Percentiles rank a stretch among this genome's conserved stretches.
These are phyloP conservation scores for Galerucella calmariensis DNA, from an alignment of 2,888 invertebrate genomes.

Conservation along the genomic window DNA sequence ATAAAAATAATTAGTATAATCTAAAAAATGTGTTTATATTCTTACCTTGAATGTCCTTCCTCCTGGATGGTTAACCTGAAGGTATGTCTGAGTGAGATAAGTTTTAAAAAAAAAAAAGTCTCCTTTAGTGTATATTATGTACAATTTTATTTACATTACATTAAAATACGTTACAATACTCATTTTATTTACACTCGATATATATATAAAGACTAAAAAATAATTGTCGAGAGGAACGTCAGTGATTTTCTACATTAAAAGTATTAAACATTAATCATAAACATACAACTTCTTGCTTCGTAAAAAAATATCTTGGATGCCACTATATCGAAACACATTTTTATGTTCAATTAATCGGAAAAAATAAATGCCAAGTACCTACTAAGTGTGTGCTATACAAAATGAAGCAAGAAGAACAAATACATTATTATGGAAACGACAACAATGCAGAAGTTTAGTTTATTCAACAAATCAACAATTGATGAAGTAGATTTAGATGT, in stretches of 20 bases:
- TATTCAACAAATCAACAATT: too few relatives aligned
- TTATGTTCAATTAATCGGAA: too few relatives aligned
- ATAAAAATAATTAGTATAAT: slow-evolving; percentile 41
- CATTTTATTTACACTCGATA: slow-evolving; percentile 1
- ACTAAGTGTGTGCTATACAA: too few relatives aligned
- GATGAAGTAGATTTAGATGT: too few relatives aligned
- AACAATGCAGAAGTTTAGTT: too few relatives aligned
- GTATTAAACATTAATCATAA: neutral
- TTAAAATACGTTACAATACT: slow-evolving; percentile 28
- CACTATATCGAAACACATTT: neutral
- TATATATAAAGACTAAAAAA: neutral
- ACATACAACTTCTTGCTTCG: neutral
- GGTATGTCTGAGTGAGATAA: too few relatives aligned
- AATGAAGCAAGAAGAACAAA: too few relatives aligned
- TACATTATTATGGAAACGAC: too few relatives aligned
- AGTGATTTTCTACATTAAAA: neutral
- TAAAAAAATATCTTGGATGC: neutral
- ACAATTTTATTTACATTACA: slow-evolving; percentile 39
- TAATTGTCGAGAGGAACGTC: neutral
- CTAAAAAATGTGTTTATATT: neutral
- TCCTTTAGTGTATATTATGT: slow-evolving; percentile 31
- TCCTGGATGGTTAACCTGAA: neutral
- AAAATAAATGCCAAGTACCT: too few relatives aligned
- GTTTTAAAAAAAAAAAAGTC: neutral
- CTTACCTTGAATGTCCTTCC: too few relatives aligned